Base-by-base conservation (phyloP, 2,113 vertebrate species). In the Ammospiza nelsoni region DNA sequence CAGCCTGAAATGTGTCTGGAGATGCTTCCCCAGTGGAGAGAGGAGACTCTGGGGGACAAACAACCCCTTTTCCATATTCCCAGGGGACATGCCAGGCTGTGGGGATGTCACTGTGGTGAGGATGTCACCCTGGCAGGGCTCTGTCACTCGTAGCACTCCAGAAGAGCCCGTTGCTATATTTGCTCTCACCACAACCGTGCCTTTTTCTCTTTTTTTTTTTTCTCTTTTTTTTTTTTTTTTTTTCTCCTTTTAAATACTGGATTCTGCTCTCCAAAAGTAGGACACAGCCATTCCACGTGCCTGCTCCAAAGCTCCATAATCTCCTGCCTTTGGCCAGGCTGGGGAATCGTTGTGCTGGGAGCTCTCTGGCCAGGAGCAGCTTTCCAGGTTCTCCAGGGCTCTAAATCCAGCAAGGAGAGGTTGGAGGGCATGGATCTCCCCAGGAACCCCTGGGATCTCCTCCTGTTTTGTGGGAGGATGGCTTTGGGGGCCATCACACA, bases 211-310 rank as follows among this genome's bases (percentile, higher is more conserved):
- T 58, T 44, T 22, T 37, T 25, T 28, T 11, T 55, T 14, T 20
- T 27, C 28, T 22, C n/a, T n/a, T n/a, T 37, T 25, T 28, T 11
- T 11, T 37, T 37, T 37, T 37, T 18, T 11, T 55, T 55, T 14
- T 23, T 23, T 25, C 15, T 9, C 43, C 57, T 43, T 43, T 35
- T 31, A 2, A 0, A 3, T 14, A 33, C 84, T 74, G 77, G 81
- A 84, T 87, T 87, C 87, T 52, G 84, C 77, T 94, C 77, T 84
- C 87, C 35, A 48, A 95, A 96, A 92, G 65, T 96, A 92, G 96
- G 96, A 24, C 96, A 89, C 84, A 21, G 93, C 81, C 84, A 24
- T 22, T 25, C 74, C 95, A 94, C 87, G 62, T 84, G 93, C 13
- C 92, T 82, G 87, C 90, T 89, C 84, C 91, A 59, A 46, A 91